phyloP scores from a whole-genome alignment of 2,797 vertebrate species.

The Paratrypauchen microcephalus region DNA sequence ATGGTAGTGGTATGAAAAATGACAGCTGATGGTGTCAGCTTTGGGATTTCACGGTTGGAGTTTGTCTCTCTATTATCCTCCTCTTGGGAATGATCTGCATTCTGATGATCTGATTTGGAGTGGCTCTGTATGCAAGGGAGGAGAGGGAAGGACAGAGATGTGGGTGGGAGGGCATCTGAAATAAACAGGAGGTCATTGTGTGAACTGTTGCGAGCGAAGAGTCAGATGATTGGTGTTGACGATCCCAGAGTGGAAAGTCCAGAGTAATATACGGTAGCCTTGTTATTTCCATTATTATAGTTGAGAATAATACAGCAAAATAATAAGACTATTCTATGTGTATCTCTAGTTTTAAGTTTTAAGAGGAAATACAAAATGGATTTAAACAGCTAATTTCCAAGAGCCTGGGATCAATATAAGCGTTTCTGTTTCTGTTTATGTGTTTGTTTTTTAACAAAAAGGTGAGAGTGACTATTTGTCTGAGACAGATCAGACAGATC shows the following conservation, averaged over 20 bases:
- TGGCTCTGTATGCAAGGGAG: slow-evolving; percentile 20
- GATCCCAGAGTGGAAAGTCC: not conserved
- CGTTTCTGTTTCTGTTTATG: no score
- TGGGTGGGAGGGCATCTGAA: not conserved
- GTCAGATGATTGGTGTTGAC: not conserved
- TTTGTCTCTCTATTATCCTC: slow-evolving; percentile 41
- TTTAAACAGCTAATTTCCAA: no score
- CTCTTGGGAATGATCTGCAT: slow-evolving; percentile 41
- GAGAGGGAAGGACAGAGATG: slow-evolving; percentile 5
- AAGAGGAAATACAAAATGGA: no score
- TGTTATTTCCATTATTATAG: not conserved
- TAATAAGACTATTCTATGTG: no score
- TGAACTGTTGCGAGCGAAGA: not conserved
- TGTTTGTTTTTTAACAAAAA: no score
- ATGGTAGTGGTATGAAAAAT: slow-evolving; percentile 42
- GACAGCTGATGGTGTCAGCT: slow-evolving; percentile 67
- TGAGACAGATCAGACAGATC: no score
- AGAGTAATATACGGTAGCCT: not conserved
- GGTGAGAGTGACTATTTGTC: no score
- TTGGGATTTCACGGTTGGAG: slow-evolving; percentile 61
- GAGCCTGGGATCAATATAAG: no score
- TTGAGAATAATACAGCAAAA: no score
- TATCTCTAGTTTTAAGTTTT: no score
- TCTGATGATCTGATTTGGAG: slow-evolving; percentile 42
- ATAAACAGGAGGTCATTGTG: not conserved